Percentiles rank a stretch among this genome's conserved stretches.
Conservation (phyloP, 2,888 invertebrate species). For the Synergus itoensis region DNA sequence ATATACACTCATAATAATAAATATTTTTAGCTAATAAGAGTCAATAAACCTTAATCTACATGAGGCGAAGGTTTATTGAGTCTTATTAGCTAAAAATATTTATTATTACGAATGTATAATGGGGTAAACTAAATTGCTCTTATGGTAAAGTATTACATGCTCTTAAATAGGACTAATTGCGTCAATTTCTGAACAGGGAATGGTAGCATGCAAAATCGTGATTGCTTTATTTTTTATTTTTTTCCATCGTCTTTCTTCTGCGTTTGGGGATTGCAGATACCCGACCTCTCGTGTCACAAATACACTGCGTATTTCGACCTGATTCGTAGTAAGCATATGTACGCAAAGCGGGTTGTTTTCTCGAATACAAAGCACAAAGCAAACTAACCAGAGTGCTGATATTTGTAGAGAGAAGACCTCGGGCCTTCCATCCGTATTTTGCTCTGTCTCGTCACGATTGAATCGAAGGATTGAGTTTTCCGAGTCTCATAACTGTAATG, state of each 20-base stretch:
- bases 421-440: constrained; percentile 50
- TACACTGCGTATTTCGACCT: constrained; percentile 58
- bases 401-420: constrained; percentile 56
- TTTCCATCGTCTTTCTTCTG: constrained; percentile 48
- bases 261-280: constrained; percentile 48
- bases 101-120: too few species aligned
- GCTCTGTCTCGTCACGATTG: constrained; percentile 45
- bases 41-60: too few species aligned
- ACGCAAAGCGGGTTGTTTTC: constrained; percentile 60
- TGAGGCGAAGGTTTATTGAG: too few species aligned
- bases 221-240: constrained; percentile 45
- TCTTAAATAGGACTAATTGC: too few species aligned
- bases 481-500: constrained; percentile 63
- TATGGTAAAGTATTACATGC: too few species aligned
- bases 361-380: constrained; percentile 66
- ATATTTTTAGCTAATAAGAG: too few species aligned
- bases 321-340: constrained; percentile 57
- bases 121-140: too few species aligned
- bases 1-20: too few species aligned
- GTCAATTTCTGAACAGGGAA: too few species aligned
- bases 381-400: constrained; percentile 60
- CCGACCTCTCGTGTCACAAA: constrained; percentile 42
- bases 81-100: too few species aligned
- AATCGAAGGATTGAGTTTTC: constrained; percentile 56
- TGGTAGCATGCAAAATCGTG: constrained; percentile 6